These are phyloP conservation scores for Avahi laniger DNA, from an alignment of 2,797 vertebrate genomes.

Conservation along the genomic window DNA sequence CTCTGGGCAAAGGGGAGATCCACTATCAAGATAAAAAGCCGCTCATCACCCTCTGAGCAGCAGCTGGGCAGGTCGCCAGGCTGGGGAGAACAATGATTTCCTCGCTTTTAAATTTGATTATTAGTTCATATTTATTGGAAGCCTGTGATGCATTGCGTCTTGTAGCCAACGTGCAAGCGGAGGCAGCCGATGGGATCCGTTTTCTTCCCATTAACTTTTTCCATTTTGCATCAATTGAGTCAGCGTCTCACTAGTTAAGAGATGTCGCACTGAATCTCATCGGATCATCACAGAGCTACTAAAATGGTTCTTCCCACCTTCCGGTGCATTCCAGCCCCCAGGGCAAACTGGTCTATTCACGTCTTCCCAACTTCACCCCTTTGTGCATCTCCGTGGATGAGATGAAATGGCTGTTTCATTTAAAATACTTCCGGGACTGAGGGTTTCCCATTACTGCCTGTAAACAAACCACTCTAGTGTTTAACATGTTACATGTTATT, in stretches of 20 bases:
- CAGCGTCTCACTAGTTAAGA: slow-evolving; percentile 44
- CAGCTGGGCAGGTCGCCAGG: slow-evolving; percentile 56
- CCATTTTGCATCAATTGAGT: slow-evolving; percentile 52
- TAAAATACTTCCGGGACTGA: not conserved
- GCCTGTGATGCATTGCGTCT: not conserved
- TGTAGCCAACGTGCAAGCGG: not conserved
- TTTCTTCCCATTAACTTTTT: slow-evolving; percentile 53
- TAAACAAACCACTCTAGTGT: not conserved
- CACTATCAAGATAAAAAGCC: slow-evolving; percentile 34
- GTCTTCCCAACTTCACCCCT: not conserved
- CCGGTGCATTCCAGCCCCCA: not conserved
- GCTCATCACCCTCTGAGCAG: slow-evolving; percentile 37
- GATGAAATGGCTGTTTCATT: not conserved
- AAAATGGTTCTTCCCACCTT: not conserved
- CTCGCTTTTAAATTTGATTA: slow-evolving; percentile 64
- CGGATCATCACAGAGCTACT: not conserved
- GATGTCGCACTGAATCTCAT: not conserved
- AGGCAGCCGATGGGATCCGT: slow-evolving; percentile 35
- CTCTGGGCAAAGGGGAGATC: slow-evolving; percentile 66
- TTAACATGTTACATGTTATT: not conserved
- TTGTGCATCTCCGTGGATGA: not conserved
- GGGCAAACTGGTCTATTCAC: not conserved
- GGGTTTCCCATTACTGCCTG: not conserved
- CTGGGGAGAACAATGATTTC: slow-evolving; percentile 63
- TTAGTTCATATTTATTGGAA: slow-evolving; percentile 72